Evolutionary conservation across 1,140 invertebrate genomes (phyloP), one percentile per base, ranked within the genome.

Genomic region (Atta texana): DNA sequence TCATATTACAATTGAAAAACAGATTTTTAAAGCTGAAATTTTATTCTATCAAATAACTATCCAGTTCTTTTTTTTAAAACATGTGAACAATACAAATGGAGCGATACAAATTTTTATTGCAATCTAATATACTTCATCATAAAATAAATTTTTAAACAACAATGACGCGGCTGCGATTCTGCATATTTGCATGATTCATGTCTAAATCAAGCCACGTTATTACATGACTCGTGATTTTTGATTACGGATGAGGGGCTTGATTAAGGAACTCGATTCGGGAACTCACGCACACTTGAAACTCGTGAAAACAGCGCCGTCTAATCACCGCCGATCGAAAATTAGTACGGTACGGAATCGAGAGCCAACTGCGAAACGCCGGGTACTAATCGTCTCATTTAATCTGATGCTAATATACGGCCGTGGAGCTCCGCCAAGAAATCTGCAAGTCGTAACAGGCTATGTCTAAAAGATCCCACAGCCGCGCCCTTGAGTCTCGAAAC

Each of bases 381-480:
- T 4, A 44, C 59, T 76, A 85, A 87, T 86, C 89, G 71, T 64
- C 76, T 51, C 66, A 31, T 39, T 57, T 81, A 76, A 87, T 88
- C 84, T 72, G 57, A 87, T 80, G 89, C 71, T 87, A 87, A 90
- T 89, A 44, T n/a, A 76, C 34, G 85, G 21, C 39, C 39, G 31
- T 59, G 63, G 85, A 80, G 34, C 49, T 49, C 53, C 28, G 64
- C 72, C 74, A 44, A 55, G 69, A 75, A 55, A 89, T 89, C 78
- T 89, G 86, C 86, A 89, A 89, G 86, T 89, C 86, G 14, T 76
- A 89, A 66, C 75, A 72, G 76, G 44, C 49, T 49, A 7, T 72
- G 71, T 59, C 53, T 14, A 12, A 72, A 59, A 55, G 55, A 18
- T 75, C 80, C 80, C 69, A 61, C n/a, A 49, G 55, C 31, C 64